Percentiles rank a stretch among this genome's conserved stretches.
These are phyloP conservation scores for Phylloscopus trochilus DNA, from an alignment of 2,113 vertebrate genomes.

Conservation along the genomic window DNA sequence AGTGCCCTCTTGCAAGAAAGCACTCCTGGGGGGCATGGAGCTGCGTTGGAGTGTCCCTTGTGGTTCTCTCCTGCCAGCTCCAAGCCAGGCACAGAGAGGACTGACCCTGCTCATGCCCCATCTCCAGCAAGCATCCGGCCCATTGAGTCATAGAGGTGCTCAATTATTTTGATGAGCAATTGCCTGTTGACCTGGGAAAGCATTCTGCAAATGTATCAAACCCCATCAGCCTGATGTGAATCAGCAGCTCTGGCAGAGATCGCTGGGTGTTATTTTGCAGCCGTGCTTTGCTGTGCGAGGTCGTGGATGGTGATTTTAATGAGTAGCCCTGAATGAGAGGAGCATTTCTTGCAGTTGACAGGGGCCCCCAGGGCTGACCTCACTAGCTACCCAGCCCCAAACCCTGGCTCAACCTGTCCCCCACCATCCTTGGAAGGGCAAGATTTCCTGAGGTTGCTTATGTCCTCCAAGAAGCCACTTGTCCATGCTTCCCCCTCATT, in stretches of 20 bases:
- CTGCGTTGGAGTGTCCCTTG: background rate
- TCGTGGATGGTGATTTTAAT: background rate
- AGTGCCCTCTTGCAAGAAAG: background rate
- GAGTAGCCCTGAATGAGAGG: background rate
- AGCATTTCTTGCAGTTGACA: background rate
- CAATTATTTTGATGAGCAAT: background rate
- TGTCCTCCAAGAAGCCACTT: background rate
- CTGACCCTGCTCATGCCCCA: background rate
- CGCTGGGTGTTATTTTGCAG: background rate
- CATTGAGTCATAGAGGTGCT: fast-evolving
- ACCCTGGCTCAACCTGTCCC: background rate
- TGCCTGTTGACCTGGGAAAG: slow-evolving; percentile 1
- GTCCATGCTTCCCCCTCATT: fast-evolving
- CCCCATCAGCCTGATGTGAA: background rate
- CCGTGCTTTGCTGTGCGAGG: fast-evolving
- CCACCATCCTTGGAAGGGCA: background rate
- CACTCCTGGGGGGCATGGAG: fast-evolving
- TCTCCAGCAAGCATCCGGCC: background rate
- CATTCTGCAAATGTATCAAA: fast-evolving
- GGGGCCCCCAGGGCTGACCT: background rate
- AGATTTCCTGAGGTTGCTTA: background rate
- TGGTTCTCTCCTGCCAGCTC: background rate
- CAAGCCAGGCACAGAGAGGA: background rate
- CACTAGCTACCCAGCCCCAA: background rate
- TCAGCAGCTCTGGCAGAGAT: background rate